Conservation (phyloP, 1,140 invertebrate species). For the Charaxes varanes region DNA sequence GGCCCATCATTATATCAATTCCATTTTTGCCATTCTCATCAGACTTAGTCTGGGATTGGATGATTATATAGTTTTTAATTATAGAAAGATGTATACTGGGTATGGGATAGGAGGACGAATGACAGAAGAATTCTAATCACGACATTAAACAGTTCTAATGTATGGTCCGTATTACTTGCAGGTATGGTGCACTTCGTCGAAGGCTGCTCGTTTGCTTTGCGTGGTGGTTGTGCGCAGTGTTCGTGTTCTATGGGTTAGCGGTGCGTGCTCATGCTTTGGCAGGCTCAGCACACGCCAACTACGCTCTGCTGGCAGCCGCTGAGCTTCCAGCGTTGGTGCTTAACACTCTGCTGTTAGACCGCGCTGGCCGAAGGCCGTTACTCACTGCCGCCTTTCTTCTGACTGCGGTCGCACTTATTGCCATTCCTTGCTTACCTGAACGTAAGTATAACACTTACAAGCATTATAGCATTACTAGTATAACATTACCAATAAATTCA, state of each 20-base stretch:
- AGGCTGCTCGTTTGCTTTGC: slow-evolving; percentile 48
- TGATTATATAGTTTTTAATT: too few relatives aligned
- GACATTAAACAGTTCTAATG: neutral
- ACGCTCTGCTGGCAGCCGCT: slow-evolving; percentile 54
- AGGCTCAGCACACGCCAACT: slow-evolving; percentile 48
- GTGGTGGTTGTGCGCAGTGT: slow-evolving; percentile 56
- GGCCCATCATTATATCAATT: too few relatives aligned
- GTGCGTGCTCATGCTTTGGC: slow-evolving; percentile 46
- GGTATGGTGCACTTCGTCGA: slow-evolving; percentile 43
- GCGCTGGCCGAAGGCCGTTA: slow-evolving; percentile 43
- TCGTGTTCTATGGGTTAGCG: slow-evolving; percentile 64
- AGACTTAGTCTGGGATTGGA: too few relatives aligned
- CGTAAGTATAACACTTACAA: slow-evolving; percentile 21
- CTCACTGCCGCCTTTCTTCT: slow-evolving; percentile 49
- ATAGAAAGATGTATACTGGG: too few relatives aligned
- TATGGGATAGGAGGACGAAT: too few relatives aligned
- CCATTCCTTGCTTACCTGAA: slow-evolving; percentile 38
- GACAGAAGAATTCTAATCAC: neutral
- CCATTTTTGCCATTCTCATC: too few relatives aligned
- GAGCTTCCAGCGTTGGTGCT: slow-evolving; percentile 48
- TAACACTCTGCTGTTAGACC: slow-evolving; percentile 56
- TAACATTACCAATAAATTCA: too few relatives aligned
- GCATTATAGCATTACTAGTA: too few relatives aligned
- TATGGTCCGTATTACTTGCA: slow-evolving; percentile 10
- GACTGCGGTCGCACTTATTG: slow-evolving; percentile 39